A percentile compares a stretch with the other conserved stretches of the same genome.
phyloP scores from a whole-genome alignment of 2,888 invertebrate genomes.

The Ectemnius cavifrons region DNA sequence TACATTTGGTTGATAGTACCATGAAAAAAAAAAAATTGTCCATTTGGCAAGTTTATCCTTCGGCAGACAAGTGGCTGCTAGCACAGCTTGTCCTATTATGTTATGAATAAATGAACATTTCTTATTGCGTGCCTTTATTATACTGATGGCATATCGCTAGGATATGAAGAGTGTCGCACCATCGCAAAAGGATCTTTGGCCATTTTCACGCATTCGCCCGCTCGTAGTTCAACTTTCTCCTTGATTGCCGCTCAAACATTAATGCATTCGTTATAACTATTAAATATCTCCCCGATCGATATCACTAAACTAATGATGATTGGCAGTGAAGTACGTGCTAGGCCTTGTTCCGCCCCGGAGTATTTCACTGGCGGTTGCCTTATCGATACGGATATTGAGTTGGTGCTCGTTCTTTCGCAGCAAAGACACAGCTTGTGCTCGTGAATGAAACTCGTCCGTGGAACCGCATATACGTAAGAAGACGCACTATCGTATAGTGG shows the following conservation, averaged over 20 bases:
- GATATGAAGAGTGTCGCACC: constrained; percentile 26
- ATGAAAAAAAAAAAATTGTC: not conserved
- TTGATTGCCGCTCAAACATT: not conserved
- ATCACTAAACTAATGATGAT: no score
- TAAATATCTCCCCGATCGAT: not conserved
- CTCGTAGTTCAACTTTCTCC: no score
- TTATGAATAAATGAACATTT: constrained; percentile 30
- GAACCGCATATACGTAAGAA: constrained; percentile 54
- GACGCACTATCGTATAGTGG: constrained; percentile 39
- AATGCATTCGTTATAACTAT: not conserved
- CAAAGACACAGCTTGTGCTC: constrained; percentile 28
- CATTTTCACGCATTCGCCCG: no score
- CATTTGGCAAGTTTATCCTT: no score
- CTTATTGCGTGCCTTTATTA: constrained; percentile 60
- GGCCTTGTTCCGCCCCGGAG: constrained; percentile 1
- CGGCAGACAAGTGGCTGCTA: no score
- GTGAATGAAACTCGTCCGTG: constrained; percentile 45
- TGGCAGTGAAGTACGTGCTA: no score
- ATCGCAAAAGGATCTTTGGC: constrained; percentile 1
- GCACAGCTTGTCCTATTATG: no score
- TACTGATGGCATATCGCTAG: constrained; percentile 41
- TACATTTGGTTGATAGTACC: no score
- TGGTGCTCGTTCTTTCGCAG: constrained; percentile 12
- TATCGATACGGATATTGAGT: constrained; percentile 1
- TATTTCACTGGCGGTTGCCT: not conserved